Evolutionary conservation across 2,888 invertebrate species (phyloP).

Genomic region (Agriopis marginaria): DNA sequence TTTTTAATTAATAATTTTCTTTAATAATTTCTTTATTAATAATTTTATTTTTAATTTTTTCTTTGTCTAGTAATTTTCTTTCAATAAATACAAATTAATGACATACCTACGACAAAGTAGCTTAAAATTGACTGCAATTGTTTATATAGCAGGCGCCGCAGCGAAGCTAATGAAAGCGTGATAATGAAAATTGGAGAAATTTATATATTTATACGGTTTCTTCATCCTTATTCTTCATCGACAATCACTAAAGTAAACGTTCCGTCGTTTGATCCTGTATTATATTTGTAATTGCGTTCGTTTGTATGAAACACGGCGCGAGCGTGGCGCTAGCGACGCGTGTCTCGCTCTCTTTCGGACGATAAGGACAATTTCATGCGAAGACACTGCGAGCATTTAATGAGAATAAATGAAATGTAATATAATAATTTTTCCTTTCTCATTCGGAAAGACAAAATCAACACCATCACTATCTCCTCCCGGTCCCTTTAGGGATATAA

Average conservation of each 20-base stretch:
- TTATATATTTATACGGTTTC: background rate
- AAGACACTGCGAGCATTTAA: background rate
- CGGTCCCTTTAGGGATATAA: no score
- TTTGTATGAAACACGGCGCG: slow-evolving; percentile 62
- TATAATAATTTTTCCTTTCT: no score
- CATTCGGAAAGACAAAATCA: no score
- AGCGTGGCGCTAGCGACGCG: slow-evolving; percentile 34
- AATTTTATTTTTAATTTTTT: background rate
- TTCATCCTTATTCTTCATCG: slow-evolving; percentile 5
- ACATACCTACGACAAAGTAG: no score
- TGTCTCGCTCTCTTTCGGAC: slow-evolving; percentile 43
- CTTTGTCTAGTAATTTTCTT: background rate
- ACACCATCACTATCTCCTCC: no score
- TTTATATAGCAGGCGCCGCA: no score
- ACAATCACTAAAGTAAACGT: background rate
- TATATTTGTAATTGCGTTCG: slow-evolving; percentile 62
- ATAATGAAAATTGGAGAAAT: no score
- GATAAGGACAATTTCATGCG: slow-evolving; percentile 39
- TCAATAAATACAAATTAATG: background rate
- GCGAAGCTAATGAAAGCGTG: no score
- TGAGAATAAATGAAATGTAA: background rate
- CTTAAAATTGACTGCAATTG: no score
- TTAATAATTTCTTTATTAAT: background rate
- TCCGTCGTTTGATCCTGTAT: background rate
- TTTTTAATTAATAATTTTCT: no score